Conservation (phyloP, 2,113 vertebrate species). For the Numenius arquata region DNA sequence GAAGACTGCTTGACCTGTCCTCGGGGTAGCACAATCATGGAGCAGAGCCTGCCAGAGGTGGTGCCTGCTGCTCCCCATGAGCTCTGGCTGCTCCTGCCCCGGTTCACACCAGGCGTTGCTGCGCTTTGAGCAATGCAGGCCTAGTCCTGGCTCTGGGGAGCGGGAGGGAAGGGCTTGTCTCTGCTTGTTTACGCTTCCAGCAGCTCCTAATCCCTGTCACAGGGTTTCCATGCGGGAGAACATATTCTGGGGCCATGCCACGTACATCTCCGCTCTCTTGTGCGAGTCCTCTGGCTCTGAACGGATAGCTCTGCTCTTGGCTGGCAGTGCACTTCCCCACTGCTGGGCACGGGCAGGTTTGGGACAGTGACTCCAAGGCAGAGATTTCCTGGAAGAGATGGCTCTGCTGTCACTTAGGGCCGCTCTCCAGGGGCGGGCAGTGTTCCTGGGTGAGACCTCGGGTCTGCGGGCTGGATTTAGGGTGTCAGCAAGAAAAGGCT, state of each 20-base stretch:
- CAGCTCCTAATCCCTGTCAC: slow-evolving; percentile 15
- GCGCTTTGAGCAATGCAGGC: accelerated
- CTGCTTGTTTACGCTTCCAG: neutral
- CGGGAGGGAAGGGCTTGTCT: neutral
- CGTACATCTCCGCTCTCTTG: neutral
- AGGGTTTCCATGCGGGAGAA: neutral
- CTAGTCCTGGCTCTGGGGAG: neutral
- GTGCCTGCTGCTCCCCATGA: neutral
- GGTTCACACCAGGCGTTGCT: neutral
- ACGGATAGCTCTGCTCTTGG: neutral
- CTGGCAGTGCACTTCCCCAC: accelerated
- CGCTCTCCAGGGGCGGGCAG: neutral
- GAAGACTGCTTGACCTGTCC: neutral
- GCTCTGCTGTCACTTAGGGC: neutral
- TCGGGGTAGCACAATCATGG: neutral
- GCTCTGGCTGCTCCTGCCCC: neutral
- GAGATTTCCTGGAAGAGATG: neutral
- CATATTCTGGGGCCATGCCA: neutral
- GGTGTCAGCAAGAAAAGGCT: neutral
- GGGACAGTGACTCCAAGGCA: neutral
- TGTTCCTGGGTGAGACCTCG: neutral
- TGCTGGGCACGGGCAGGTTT: accelerated
- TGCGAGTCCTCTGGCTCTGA: accelerated
- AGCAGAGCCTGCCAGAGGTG: neutral
- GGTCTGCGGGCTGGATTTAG: neutral